These are phyloP conservation scores for Danaus chrysippus DNA, from an alignment of 2,888 invertebrate species.

Conservation along the genomic window DNA sequence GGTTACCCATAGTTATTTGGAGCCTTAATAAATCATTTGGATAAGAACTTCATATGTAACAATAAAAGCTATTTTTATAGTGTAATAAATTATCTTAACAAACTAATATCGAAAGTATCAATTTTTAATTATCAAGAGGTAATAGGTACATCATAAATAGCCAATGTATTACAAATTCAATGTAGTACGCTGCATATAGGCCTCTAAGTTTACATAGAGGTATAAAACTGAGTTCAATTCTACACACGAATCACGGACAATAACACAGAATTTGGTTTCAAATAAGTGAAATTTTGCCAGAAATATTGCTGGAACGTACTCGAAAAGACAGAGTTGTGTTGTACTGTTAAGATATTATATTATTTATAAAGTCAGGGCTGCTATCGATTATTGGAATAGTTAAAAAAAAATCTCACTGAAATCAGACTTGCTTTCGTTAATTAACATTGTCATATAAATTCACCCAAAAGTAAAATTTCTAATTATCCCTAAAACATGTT, in stretches of 20 bases:
- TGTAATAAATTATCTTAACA: too few species aligned
- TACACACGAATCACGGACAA: slow-evolving; percentile 11
- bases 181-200: neutral
- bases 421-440: too few species aligned
- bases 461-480: too few species aligned
- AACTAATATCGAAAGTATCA: too few species aligned
- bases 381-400: too few species aligned
- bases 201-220: slow-evolving; percentile 8
- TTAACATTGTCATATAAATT: too few species aligned
- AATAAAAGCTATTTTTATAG: too few species aligned
- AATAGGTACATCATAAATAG: neutral
- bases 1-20: too few species aligned
- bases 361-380: neutral
- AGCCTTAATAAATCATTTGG: too few species aligned
- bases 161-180: neutral
- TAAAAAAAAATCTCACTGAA: too few species aligned
- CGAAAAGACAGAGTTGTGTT: slow-evolving; percentile 6
- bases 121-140: neutral
- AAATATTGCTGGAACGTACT: slow-evolving; percentile 7
- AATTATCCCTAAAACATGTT: too few species aligned
- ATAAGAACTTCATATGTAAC: too few species aligned
- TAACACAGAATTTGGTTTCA: slow-evolving; percentile 7
- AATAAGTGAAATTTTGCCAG: slow-evolving; percentile 18
- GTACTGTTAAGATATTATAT: neutral
- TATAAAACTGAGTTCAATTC: slow-evolving; percentile 16